Evolutionary conservation across 1,140 invertebrate genomes (phyloP).

Genomic region (Bombus turneri): DNA sequence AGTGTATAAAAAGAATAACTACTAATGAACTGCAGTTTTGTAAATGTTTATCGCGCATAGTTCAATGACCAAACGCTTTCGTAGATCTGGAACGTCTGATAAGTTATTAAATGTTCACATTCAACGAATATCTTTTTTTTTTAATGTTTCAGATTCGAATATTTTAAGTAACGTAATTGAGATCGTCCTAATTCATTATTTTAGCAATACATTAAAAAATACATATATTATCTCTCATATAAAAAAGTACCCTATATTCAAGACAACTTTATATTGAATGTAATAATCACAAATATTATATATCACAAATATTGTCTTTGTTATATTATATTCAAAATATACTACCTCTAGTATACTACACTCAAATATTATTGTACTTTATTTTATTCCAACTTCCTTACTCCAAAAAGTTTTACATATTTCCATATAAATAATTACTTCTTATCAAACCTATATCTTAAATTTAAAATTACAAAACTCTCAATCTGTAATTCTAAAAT

Average conservation of each 20-base stretch:
- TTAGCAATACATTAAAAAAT: background rate
- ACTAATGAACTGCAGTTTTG: background rate
- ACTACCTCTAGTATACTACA: background rate
- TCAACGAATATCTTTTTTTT: background rate
- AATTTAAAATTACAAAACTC: background rate
- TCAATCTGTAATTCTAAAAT: background rate
- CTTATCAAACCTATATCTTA: background rate
- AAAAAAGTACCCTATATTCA: background rate
- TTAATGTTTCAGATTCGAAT: background rate
- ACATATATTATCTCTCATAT: background rate
- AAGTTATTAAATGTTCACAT: background rate
- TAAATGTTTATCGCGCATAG: conserved; percentile 4
- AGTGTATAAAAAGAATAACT: rapidly evolving
- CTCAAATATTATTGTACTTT: background rate
- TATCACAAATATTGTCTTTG: background rate
- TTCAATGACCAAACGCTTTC: conserved; percentile 10
- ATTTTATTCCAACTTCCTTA: background rate
- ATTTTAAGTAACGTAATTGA: background rate
- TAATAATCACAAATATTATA: background rate
- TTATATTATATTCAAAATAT: background rate
- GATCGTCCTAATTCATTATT: background rate
- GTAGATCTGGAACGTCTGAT: background rate
- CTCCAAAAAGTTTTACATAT: background rate
- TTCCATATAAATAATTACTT: background rate
- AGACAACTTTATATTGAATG: background rate